Percentiles rank a stretch among this genome's conserved stretches.
Evolutionary conservation across 2,888 invertebrate species (phyloP).

Genomic region (Andrena dorsata): DNA sequence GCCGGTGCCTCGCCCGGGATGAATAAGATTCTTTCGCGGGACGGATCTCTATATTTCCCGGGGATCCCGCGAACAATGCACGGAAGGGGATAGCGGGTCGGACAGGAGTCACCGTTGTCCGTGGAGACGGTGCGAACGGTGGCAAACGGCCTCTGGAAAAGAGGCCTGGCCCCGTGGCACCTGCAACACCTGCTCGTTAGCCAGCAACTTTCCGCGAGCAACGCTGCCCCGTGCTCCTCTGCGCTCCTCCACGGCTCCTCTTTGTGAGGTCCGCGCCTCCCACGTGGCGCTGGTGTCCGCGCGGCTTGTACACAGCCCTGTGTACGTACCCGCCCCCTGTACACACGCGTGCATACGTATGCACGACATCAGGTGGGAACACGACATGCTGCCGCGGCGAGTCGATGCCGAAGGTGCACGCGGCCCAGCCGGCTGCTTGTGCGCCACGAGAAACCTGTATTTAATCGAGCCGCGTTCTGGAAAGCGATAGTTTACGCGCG

Average conservation of each 20-base stretch:
- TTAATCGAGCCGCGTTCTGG: conserved; percentile 62
- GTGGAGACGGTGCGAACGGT: conserved; percentile 35
- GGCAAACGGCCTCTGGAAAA: conserved; percentile 29
- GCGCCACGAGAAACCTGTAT: conserved; percentile 61
- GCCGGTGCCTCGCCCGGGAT: background rate
- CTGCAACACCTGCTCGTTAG: conserved; percentile 74
- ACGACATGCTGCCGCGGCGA: conserved; percentile 67
- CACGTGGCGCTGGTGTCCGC: conserved; percentile 49
- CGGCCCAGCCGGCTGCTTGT: conserved; percentile 48
- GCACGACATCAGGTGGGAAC: conserved; percentile 68
- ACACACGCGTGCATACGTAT: conserved; percentile 41
- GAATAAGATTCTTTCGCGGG: conserved; percentile 28
- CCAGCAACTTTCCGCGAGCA: conserved; percentile 66
- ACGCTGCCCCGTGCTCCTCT: conserved; percentile 13
- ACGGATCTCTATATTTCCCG: conserved; percentile 26
- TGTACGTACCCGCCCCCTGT: conserved; percentile 1
- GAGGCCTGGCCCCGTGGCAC: conserved; percentile 63
- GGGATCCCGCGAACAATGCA: conserved; percentile 22
- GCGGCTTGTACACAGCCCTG: background rate
- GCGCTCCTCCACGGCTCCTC: conserved; percentile 58
- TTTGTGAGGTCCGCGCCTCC: conserved; percentile 65
- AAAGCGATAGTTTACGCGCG: conserved; percentile 63
- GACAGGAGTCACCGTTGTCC: conserved; percentile 27
- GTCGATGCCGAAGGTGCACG: conserved; percentile 63
- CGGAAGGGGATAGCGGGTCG: conserved; percentile 7